A percentile compares a stretch with the other conserved stretches of the same genome.
phyloP scores from a whole-genome alignment of 2,888 invertebrate genomes.

The Caenorhabditis sp. region DNA sequence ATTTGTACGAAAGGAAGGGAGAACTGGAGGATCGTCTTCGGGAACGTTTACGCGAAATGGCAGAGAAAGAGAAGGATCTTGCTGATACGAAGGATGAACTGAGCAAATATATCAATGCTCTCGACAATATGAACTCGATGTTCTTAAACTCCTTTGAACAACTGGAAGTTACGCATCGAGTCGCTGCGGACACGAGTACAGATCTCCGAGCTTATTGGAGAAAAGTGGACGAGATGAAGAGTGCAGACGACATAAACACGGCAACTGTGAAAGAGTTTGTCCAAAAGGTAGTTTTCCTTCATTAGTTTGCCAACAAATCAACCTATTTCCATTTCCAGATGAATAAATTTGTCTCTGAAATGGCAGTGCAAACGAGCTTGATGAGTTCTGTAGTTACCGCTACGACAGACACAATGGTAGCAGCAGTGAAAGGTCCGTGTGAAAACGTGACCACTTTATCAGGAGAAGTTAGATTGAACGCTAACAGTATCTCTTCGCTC shows the following conservation, averaged over 20 bases:
- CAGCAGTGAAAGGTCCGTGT: neutral
- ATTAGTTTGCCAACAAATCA: too few relatives aligned
- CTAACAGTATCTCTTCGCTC: neutral
- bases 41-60: constrained; percentile 52
- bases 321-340: too few relatives aligned
- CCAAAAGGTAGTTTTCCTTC: constrained; percentile 13
- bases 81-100: constrained; percentile 63
- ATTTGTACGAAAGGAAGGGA: constrained; percentile 66
- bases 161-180: constrained; percentile 7
- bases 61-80: constrained; percentile 63
- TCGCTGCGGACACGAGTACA: constrained; percentile 43
- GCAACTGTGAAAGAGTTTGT: constrained; percentile 8
- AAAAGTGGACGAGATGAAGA: constrained; percentile 61
- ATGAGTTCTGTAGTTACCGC: neutral
- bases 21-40: constrained; percentile 57
- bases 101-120: constrained; percentile 39
- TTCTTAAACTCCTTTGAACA: constrained; percentile 39
- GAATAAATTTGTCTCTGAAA: constrained; percentile 10
- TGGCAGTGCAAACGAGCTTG: neutral
- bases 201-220: constrained; percentile 51
- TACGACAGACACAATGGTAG: neutral
- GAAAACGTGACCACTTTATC: neutral
- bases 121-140: constrained; percentile 49
- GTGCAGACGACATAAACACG: constrained; percentile 33
- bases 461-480: neutral